Conservation (phyloP, 2,113 vertebrate genomes). For the Brachionichthys hirsutus region DNA sequence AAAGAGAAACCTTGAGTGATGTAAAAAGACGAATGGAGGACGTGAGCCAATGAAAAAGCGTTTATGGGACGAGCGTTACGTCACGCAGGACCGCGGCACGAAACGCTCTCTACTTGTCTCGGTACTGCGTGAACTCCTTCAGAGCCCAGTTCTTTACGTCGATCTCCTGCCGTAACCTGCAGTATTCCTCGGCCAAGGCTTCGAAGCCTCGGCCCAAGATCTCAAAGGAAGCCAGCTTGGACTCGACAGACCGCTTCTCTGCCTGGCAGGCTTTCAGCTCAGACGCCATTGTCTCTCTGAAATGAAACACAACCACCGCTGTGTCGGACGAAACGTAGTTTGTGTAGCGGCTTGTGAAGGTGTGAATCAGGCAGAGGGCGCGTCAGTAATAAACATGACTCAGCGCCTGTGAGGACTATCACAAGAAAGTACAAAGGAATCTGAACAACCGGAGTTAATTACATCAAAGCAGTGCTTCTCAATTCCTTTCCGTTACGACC, state of each 20-base stretch:
- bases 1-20: too few species aligned
- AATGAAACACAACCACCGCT: not conserved
- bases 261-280: slow-evolving; percentile 58
- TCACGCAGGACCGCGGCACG: too few species aligned
- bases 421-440: not conserved
- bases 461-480: too few species aligned
- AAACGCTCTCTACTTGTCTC: slow-evolving; percentile 11
- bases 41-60: too few species aligned
- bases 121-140: slow-evolving; percentile 69
- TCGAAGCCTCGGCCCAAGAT: slow-evolving; percentile 78
- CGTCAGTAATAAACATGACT: too few species aligned
- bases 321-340: too few species aligned
- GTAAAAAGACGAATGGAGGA: too few species aligned
- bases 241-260: slow-evolving; percentile 70
- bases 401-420: too few species aligned
- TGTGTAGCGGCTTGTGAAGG: too few species aligned
- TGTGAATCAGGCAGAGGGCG: too few species aligned
- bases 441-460: not conserved
- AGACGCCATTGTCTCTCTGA: slow-evolving; percentile 66
- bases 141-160: slow-evolving; percentile 77
- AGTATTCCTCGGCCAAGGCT: slow-evolving; percentile 74
- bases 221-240: slow-evolving; percentile 74
- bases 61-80: too few species aligned
- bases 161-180: slow-evolving; percentile 67
- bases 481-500: too few species aligned